Percentiles rank a stretch among this genome's conserved stretches.
Conservation (phyloP, 2,888 invertebrate genomes). For the Malacosoma neustria region DNA sequence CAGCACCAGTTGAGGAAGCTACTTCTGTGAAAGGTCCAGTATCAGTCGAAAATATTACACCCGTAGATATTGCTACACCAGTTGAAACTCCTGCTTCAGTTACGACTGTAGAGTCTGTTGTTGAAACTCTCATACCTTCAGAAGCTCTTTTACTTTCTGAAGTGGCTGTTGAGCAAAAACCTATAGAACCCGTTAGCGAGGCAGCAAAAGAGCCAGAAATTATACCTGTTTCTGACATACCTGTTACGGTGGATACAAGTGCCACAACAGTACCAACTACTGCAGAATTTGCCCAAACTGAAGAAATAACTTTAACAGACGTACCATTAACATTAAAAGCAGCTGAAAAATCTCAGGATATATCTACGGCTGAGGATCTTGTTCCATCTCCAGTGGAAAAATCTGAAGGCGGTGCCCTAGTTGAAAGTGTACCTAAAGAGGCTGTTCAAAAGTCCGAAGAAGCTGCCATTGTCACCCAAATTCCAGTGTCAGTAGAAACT, state of each 20-base stretch:
- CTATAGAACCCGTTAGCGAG: not conserved
- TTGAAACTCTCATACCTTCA: not conserved
- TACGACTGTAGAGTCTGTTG: slow-evolving; percentile 14
- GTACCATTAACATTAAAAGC: not conserved
- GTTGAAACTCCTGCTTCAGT: slow-evolving; percentile 7
- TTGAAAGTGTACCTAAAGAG: not conserved
- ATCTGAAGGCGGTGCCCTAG: not conserved
- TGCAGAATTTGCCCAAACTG: not conserved
- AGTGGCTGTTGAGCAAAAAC: not conserved
- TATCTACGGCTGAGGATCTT: slow-evolving; percentile 8
- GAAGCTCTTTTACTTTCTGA: not conserved
- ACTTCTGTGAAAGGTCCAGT: slow-evolving; percentile 10
- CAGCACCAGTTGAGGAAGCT: slow-evolving; percentile 5
- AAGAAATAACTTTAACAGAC: not conserved
- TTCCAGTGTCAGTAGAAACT: slow-evolving; percentile 11
- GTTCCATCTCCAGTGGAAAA: slow-evolving; percentile 9
- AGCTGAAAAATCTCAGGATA: not conserved
- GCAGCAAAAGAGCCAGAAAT: not conserved
- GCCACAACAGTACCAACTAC: not conserved
- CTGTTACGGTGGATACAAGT: not conserved
- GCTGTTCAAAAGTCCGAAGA: too few species aligned
- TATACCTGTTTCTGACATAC: not conserved
- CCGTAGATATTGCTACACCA: not conserved
- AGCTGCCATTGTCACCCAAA: too few species aligned
- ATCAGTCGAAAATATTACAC: slow-evolving; percentile 6